A percentile compares a stretch with the other conserved stretches of the same genome.
Conservation (phyloP, 2,113 vertebrate genomes). For the Pteropus alecto region DNA sequence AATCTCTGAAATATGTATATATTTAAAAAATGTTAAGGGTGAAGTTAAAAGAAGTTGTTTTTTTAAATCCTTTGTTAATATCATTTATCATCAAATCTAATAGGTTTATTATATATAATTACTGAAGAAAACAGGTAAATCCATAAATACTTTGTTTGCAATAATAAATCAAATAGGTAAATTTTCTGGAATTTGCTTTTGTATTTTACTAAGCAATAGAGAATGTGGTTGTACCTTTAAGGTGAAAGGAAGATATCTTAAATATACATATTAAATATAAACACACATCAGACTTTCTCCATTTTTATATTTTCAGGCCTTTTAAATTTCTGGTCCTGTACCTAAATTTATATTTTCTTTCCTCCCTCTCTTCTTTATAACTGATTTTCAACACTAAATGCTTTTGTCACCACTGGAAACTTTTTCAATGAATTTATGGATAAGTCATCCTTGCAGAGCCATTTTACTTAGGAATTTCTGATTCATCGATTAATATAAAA, state of each 20-base stretch:
- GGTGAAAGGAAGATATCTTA: not conserved
- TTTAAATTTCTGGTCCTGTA: not conserved
- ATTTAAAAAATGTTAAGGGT: not conserved
- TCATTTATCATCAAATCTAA: not conserved
- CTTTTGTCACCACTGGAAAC: not conserved
- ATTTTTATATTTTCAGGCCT: not conserved
- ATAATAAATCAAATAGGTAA: not conserved
- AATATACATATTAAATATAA: not conserved
- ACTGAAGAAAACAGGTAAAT: not conserved
- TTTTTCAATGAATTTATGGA: not conserved
- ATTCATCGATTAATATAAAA: not conserved
- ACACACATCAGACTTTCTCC: not conserved
- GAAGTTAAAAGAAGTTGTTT: not conserved
- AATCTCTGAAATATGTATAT: not conserved
- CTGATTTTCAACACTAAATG: not conserved
- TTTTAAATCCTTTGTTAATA: not conserved
- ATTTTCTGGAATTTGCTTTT: not conserved
- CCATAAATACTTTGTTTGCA: not conserved
- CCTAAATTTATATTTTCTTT: not conserved
- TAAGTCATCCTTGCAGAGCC: not conserved
- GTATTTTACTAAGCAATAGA: not conserved
- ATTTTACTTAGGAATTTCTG: not conserved
- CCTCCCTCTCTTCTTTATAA: not conserved
- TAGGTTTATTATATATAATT: conserved; percentile 7
- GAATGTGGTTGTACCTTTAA: not conserved